These are phyloP conservation scores for Tringa solitaria DNA, from an alignment of 2,113 vertebrate genomes.

Conservation along the genomic window DNA sequence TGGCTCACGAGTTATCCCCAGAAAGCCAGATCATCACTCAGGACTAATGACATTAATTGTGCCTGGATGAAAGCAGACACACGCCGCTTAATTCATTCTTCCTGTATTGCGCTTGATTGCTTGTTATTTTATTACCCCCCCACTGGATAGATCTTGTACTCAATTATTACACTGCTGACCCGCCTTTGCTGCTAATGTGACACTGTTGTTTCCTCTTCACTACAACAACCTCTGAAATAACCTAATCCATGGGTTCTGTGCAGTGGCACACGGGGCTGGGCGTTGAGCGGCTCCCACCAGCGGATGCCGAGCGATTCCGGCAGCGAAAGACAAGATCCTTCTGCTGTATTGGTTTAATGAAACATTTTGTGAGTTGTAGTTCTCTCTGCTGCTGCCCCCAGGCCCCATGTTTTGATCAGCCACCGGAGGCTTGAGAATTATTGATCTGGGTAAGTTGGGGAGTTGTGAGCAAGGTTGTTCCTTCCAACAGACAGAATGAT, in stretches of 20 bases:
- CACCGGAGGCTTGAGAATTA: background rate
- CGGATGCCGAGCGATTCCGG: rapidly evolving
- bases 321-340: background rate
- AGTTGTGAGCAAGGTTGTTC: background rate
- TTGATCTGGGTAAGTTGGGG: background rate
- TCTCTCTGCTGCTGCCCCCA: background rate
- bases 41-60: slow-evolving; percentile 49
- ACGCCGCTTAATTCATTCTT: slow-evolving; percentile 18
- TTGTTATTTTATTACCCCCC: slow-evolving; percentile 58
- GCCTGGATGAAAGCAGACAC: slow-evolving; percentile 32
- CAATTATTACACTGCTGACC: slow-evolving; percentile 40
- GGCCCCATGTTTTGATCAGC: background rate
- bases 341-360: background rate
- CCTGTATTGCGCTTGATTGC: background rate
- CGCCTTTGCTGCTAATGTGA: slow-evolving; percentile 14
- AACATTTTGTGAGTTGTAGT: background rate
- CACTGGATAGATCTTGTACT: slow-evolving; percentile 33
- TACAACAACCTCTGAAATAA: background rate
- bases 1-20: background rate
- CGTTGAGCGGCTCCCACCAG: background rate
- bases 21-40: background rate
- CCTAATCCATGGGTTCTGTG: background rate
- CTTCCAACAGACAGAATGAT: background rate
- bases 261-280: background rate
- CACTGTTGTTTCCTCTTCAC: slow-evolving; percentile 1